Conservation (phyloP, 2,113 vertebrate genomes). For the Ptilonorhynchus violaceus region DNA sequence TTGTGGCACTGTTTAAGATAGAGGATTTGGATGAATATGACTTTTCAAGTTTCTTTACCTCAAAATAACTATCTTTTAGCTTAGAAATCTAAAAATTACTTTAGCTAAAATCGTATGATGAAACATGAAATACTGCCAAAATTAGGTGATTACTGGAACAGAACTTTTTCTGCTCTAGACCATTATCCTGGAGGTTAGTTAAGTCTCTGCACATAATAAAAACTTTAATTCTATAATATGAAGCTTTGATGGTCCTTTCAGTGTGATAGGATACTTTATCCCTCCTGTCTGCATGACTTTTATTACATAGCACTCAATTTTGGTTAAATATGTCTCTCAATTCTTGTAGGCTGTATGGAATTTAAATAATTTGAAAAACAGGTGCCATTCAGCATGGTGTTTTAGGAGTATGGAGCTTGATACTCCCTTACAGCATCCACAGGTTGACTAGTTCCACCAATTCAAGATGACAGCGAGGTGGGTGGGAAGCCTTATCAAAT, state of each 20-base stretch:
- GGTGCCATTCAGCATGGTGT: background rate
- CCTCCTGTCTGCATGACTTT: background rate
- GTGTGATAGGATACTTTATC: background rate
- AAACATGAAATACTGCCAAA: background rate
- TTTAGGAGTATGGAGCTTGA: background rate
- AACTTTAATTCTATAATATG: background rate
- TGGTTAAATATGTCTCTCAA: background rate
- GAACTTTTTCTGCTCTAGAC: background rate
- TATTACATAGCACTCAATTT: background rate
- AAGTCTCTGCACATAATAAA: background rate
- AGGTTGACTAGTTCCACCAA: background rate
- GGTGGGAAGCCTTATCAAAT: background rate
- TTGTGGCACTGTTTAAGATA: background rate
- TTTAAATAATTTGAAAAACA: constrained; percentile 8
- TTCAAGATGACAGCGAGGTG: background rate
- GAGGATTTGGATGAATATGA: background rate
- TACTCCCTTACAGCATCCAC: background rate
- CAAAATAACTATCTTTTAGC: background rate
- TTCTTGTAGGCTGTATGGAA: background rate
- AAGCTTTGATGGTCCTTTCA: background rate
- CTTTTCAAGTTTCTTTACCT: background rate
- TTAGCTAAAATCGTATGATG: background rate
- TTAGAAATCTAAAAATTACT: background rate
- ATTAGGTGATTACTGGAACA: background rate
- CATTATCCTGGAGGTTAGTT: background rate